Base-by-base conservation (phyloP, 2,113 vertebrate genomes). In the Nesoenas mayeri region DNA sequence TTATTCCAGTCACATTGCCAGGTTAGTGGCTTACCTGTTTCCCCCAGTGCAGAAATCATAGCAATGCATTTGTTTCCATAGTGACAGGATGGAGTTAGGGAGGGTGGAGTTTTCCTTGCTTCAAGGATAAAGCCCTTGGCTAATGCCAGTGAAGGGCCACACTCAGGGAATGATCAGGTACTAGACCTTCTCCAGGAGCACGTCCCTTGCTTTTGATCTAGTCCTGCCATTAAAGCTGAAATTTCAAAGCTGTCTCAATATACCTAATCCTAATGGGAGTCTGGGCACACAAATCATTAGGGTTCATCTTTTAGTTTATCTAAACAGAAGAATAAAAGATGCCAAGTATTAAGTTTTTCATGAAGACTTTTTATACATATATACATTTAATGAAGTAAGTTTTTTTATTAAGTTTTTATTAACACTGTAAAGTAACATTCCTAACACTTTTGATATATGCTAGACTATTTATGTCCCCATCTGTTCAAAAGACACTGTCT, bases 131-230 rank as follows among this genome's bases (percentile, higher is more conserved):
- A 95, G 79, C 70, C 94, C 88, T 93, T 78, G 79, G 57, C 11
- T 57, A 91, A 94, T 70, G 91, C 88, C 66, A 96, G 67, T 24
- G 54, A 91, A 95, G 67, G 79, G 90, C 53, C 73, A 47, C 44
- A 47, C 87, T 89, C 82, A 89, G 89, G 72, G 95, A 97, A 96
- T 67, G 91, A 95, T 62, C 70, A 95, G 91, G 79, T 84, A 87
- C 86, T 74, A 89, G 95, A 95, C 95, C 69, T 79, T 93, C 95
- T 95, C 82, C 90, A 93, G 79, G 79, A 95, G 58, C 20, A 25
- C 96, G 71, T 38, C 66, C 74, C 93, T 95, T 94, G 81, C 91
- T 96, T 96, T 96, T 91, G 91, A 91, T 78, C 74, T 85, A 95
- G 64, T 74, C 88, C 87, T 88, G 50, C 62, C 25, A 56, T 32